Conservation (phyloP, 2,113 vertebrate genomes). For the Tricholaema leucomelas region DNA sequence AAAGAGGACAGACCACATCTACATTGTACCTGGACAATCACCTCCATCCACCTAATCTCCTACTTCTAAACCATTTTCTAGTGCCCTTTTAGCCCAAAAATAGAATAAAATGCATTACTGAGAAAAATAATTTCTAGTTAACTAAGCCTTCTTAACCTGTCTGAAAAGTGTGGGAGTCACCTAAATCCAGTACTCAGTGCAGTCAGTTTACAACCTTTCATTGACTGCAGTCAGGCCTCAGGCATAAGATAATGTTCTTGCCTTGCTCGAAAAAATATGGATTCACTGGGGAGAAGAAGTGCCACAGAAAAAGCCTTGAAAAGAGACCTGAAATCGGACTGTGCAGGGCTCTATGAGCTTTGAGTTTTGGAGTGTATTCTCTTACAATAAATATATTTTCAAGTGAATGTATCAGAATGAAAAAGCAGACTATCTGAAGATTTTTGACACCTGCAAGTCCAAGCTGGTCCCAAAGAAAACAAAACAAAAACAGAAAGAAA, state of each 20-base stretch:
- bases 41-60: not conserved
- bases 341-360: not conserved
- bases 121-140: not conserved
- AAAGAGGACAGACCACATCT: not conserved
- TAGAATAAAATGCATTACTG: not conserved
- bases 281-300: not conserved
- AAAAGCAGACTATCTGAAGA: not conserved
- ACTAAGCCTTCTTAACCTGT: not conserved
- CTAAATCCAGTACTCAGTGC: not conserved
- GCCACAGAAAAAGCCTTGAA: not conserved
- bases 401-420: not conserved
- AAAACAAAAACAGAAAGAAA: not conserved
- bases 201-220: constrained; percentile 5
- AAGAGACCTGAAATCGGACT: not conserved
- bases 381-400: not conserved
- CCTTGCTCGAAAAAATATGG: not conserved
- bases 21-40: not conserved
- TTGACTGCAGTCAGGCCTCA: not conserved
- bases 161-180: not conserved
- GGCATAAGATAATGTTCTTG: not conserved
- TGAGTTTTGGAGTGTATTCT: not conserved
- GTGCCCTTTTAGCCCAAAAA: not conserved
- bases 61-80: not conserved
- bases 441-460: not conserved
- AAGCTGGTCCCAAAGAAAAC: not conserved